Conservation (phyloP, 2,113 vertebrate species). For the Cricetomys ansorgei region DNA sequence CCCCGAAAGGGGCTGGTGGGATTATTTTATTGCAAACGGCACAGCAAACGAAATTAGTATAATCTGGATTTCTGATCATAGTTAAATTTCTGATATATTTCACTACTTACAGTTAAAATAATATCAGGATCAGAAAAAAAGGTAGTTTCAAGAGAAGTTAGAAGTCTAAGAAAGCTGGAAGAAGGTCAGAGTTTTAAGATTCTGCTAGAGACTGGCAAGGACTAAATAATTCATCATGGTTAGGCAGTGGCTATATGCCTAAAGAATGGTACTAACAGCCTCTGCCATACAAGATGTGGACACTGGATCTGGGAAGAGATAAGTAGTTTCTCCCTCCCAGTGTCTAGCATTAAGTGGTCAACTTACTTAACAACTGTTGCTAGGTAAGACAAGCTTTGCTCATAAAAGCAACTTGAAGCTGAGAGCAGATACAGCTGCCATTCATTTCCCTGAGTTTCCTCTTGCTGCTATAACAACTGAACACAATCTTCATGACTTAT, state of each 20-base stretch:
- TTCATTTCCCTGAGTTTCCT: background rate
- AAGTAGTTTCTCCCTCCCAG: conserved; percentile 14
- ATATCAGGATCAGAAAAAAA: conserved; percentile 22
- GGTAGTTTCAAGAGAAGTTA: conserved; percentile 50
- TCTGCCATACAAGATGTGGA: conserved; percentile 8
- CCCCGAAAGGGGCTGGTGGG: conserved; percentile 70
- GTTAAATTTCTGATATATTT: conserved; percentile 34
- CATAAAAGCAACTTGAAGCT: conserved; percentile 80
- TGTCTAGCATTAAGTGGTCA: conserved; percentile 37
- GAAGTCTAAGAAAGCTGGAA: conserved; percentile 48
- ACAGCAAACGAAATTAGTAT: conserved; percentile 83
- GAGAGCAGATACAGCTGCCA: background rate
- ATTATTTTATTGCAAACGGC: conserved; percentile 82
- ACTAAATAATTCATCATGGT: conserved; percentile 29
- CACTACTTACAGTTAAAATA: conserved; percentile 48
- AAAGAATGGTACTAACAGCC: conserved; percentile 42
- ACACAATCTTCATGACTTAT: background rate
- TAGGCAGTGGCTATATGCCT: conserved; percentile 5
- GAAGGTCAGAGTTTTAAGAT: conserved; percentile 15
- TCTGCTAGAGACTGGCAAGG: conserved; percentile 5
- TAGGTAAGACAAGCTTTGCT: conserved; percentile 79
- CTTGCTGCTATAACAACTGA: background rate
- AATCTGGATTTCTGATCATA: conserved; percentile 80
- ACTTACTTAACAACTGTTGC: conserved; percentile 76
- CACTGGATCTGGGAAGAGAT: background rate